These are phyloP conservation scores for Pao palembangensis DNA, from an alignment of 2,113 vertebrate genomes.

Conservation along the genomic window DNA sequence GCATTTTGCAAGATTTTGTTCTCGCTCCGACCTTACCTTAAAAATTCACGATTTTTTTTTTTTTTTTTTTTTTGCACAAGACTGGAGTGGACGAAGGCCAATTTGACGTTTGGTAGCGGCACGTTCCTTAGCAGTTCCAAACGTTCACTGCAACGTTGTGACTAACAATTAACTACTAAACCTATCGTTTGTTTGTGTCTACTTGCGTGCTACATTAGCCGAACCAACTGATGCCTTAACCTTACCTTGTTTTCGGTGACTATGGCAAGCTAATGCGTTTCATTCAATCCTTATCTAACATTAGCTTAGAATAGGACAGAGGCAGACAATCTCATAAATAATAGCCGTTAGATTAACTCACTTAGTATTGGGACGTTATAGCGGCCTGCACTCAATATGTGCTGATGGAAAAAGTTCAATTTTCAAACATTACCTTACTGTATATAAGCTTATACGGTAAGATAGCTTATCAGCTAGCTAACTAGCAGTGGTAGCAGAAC, in stretches of 20 bases:
- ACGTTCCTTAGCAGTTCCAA: slow-evolving; percentile 4
- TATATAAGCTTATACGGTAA: slow-evolving; percentile 46
- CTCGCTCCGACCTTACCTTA: slow-evolving; percentile 51
- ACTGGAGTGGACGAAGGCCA: slow-evolving; percentile 20
- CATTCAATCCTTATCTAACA: slow-evolving; percentile 66
- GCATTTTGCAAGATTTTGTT: slow-evolving; percentile 77
- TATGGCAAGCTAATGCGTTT: slow-evolving; percentile 54
- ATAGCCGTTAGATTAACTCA: background rate
- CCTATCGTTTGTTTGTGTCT: slow-evolving; percentile 1
- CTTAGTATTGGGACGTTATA: background rate
- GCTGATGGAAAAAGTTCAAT: background rate
- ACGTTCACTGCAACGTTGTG: slow-evolving; percentile 10
- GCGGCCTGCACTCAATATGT: background rate
- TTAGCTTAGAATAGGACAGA: slow-evolving; percentile 14
- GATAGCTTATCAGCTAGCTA: slow-evolving; percentile 74
- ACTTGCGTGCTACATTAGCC: slow-evolving; percentile 25
- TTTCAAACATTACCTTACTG: slow-evolving; percentile 21
- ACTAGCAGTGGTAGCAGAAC: slow-evolving; percentile 61
- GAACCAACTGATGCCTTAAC: slow-evolving; percentile 28
- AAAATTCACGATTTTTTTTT: slow-evolving; percentile 29
- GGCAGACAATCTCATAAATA: background rate
- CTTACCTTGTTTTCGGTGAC: slow-evolving; percentile 65
- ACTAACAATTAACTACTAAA: background rate
- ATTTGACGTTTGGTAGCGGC: slow-evolving; percentile 29
- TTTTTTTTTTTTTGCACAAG: slow-evolving; percentile 4